Conservation (phyloP, 2,113 vertebrate genomes). For the Donacobius atricapilla region DNA sequence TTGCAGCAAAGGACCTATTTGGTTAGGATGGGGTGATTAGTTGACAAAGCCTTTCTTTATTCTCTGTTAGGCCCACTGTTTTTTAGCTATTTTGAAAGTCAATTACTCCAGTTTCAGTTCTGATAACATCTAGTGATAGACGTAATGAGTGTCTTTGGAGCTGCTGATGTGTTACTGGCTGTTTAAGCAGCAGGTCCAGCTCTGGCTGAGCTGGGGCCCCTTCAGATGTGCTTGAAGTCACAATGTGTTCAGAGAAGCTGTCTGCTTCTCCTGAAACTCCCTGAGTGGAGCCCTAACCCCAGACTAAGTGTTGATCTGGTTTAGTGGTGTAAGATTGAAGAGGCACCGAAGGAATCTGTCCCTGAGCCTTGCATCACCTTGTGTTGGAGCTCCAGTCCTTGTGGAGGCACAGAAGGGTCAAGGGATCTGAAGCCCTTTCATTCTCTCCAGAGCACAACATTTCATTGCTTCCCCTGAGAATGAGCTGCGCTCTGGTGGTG, state of each 20-base stretch:
- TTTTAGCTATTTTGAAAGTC: constrained; percentile 1
- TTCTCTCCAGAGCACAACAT: not conserved
- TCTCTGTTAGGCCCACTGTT: not conserved
- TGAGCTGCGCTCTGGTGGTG: fast-evolving
- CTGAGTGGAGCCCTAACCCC: not conserved
- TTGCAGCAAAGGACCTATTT: not conserved
- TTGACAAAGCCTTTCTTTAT: not conserved
- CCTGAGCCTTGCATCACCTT: not conserved
- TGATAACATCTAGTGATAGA: not conserved
- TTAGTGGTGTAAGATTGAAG: not conserved
- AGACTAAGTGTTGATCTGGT: not conserved
- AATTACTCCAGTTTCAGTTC: not conserved
- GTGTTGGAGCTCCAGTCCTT: fast-evolving
- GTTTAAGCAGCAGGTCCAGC: not conserved
- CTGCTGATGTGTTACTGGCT: not conserved
- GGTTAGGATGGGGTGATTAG: not conserved
- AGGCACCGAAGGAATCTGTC: not conserved
- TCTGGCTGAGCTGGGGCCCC: not conserved
- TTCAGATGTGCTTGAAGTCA: not conserved
- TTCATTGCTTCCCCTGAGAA: not conserved
- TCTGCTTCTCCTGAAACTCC: not conserved
- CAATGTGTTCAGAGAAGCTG: not conserved
- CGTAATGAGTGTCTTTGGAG: not conserved
- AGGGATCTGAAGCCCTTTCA: not conserved
- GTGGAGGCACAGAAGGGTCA: not conserved